Evolutionary conservation across 2,888 invertebrate genomes (phyloP).

Genomic region (Andrena camellia): DNA sequence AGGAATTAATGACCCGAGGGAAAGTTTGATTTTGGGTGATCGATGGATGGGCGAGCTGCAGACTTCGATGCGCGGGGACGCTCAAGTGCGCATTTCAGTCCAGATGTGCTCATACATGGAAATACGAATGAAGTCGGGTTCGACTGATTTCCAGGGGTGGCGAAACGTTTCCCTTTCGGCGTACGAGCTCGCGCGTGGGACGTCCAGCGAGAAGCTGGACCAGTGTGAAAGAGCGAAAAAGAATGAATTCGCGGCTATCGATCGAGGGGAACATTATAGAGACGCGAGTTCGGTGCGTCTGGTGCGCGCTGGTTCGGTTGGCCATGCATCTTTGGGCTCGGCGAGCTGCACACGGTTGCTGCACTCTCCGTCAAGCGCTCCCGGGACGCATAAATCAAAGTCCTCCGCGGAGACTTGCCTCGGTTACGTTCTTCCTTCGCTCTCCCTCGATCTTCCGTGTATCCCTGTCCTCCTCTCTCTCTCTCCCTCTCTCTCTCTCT

Average conservation of each 20-base stretch:
- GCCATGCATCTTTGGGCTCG: constrained; percentile 76
- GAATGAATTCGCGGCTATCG: constrained; percentile 48
- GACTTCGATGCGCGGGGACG: neutral
- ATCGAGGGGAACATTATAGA: constrained; percentile 68
- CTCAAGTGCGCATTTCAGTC: neutral
- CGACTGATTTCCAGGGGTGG: neutral
- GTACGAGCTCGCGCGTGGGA: neutral
- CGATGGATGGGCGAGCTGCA: neutral
- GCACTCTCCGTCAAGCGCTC: constrained; percentile 76
- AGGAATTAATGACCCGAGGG: neutral
- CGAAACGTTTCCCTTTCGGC: constrained; percentile 29
- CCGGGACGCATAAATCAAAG: constrained; percentile 82
- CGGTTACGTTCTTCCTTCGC: constrained; percentile 62
- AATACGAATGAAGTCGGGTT: neutral
- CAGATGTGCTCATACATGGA: neutral
- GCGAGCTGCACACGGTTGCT: constrained; percentile 66
- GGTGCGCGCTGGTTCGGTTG: constrained; percentile 57
- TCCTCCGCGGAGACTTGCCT: constrained; percentile 77
- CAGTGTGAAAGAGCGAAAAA: neutral
- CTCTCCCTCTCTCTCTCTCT: neutral
- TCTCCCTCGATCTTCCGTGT: neutral
- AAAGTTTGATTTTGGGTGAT: neutral
- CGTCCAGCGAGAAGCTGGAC: neutral
- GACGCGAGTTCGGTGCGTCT: constrained; percentile 65
- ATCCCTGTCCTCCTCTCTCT: neutral